A percentile compares a stretch with the other conserved stretches of the same genome.
These are phyloP conservation scores for Erinaceus europaeus DNA, from an alignment of 2,113 vertebrate genomes.

Conservation along the genomic window DNA sequence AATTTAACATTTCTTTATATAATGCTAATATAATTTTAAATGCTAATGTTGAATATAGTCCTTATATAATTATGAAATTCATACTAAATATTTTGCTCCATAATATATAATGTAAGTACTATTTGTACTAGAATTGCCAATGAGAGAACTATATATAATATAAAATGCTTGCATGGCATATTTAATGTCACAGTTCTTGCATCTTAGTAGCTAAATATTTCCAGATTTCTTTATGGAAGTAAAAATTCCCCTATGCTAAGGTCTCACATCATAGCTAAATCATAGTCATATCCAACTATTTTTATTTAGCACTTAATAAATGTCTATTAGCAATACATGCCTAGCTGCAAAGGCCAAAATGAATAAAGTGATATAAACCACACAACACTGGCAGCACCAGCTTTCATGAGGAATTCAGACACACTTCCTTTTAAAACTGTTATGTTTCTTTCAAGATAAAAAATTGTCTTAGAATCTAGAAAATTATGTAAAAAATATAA, in stretches of 20 bases:
- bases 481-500: background rate
- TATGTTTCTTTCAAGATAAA: background rate
- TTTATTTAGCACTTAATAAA: background rate
- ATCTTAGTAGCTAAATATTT: background rate
- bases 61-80: no score
- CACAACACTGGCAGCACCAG: background rate
- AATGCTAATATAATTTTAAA: no score
- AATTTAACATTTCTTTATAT: no score
- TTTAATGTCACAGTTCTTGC: background rate
- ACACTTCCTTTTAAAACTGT: background rate
- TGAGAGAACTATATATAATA: no score
- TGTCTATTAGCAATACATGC: background rate
- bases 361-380: background rate
- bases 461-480: background rate
- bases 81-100: no score
- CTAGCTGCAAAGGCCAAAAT: background rate
- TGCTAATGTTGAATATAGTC: no score
- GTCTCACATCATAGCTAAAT: background rate
- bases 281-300: background rate
- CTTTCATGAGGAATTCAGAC: background rate
- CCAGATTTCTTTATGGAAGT: background rate
- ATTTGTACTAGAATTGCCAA: no score
- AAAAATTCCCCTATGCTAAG: background rate
- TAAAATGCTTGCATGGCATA: background rate
- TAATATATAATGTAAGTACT: no score